Conservation (phyloP, 2,888 invertebrate species). For the Melanostoma scalare region DNA sequence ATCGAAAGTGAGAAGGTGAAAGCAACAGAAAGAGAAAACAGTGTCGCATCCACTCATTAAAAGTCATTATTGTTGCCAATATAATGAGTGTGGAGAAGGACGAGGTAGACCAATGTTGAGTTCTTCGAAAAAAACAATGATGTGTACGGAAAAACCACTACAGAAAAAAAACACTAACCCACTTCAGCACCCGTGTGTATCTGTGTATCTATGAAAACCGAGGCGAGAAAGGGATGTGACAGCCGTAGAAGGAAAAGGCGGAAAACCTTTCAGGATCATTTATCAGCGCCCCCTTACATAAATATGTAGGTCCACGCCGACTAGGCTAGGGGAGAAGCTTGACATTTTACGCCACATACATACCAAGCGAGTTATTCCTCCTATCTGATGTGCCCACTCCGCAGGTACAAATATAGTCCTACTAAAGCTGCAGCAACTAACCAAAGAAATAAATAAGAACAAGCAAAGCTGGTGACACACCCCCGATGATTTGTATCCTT, state of each 20-base stretch:
- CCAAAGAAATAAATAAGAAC: constrained; percentile 36
- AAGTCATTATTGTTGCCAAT: constrained; percentile 39
- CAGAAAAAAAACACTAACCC: constrained; percentile 2
- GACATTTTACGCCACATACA: constrained; percentile 48
- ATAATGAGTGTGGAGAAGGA: neutral
- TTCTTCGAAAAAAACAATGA: neutral
- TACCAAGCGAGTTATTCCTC: neutral
- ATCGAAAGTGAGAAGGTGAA: constrained; percentile 34
- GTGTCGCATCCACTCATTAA: constrained; percentile 47
- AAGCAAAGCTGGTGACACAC: constrained; percentile 51
- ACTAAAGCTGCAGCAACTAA: constrained; percentile 23
- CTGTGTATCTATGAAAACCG: neutral
- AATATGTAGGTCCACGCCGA: neutral
- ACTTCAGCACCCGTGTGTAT: neutral
- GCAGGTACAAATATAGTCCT: constrained; percentile 12
- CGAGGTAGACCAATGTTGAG: constrained; percentile 12
- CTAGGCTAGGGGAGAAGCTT: constrained; percentile 21
- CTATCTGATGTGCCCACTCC: neutral
- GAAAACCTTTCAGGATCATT: constrained; percentile 54
- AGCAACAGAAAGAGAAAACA: neutral
- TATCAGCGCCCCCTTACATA: constrained; percentile 44
- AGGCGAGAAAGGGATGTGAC: constrained; percentile 12
- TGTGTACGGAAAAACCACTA: neutral
- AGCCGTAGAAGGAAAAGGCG: constrained; percentile 37
- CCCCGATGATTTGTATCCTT: constrained; percentile 66